These are phyloP conservation scores for Drosophila bipectinata DNA, from an alignment of 1,140 invertebrate species.

Conservation along the genomic window DNA sequence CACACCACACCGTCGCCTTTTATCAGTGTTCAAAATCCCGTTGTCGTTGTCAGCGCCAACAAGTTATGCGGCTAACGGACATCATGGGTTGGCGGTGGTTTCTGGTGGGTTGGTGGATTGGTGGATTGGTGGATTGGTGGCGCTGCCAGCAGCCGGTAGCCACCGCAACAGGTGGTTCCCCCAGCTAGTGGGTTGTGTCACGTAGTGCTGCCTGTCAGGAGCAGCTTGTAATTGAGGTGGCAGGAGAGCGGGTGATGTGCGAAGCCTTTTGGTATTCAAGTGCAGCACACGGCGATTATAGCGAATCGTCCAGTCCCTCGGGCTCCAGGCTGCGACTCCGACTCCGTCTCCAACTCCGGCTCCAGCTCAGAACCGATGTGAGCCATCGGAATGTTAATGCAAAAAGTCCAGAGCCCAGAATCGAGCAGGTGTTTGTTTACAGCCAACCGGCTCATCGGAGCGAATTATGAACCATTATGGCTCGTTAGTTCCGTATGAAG, in stretches of 20 bases:
- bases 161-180: constrained; percentile 66
- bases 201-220: constrained; percentile 64
- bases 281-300: constrained; percentile 50
- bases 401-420: constrained; percentile 19
- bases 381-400: constrained; percentile 50
- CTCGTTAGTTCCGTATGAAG: constrained; percentile 43
- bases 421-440: constrained; percentile 39
- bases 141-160: constrained; percentile 35
- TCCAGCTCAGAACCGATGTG: constrained; percentile 13
- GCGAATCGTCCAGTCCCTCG: constrained; percentile 33
- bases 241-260: not conserved
- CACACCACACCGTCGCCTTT: constrained; percentile 41
- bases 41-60: constrained; percentile 78
- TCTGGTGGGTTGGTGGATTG: constrained; percentile 10
- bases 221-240: constrained; percentile 70
- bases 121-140: constrained; percentile 13
- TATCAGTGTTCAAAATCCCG: constrained; percentile 76
- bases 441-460: constrained; percentile 9
- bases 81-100: constrained; percentile 13
- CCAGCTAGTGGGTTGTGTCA: constrained; percentile 59
- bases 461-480: constrained; percentile 50
- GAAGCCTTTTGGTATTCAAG: constrained; percentile 66
- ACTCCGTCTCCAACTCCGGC: not conserved
- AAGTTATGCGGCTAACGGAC: constrained; percentile 73
- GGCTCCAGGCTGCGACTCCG: not conserved